Evolutionary conservation across 2,113 vertebrate species (phyloP).

Genomic region (Henicopernis longicauda): DNA sequence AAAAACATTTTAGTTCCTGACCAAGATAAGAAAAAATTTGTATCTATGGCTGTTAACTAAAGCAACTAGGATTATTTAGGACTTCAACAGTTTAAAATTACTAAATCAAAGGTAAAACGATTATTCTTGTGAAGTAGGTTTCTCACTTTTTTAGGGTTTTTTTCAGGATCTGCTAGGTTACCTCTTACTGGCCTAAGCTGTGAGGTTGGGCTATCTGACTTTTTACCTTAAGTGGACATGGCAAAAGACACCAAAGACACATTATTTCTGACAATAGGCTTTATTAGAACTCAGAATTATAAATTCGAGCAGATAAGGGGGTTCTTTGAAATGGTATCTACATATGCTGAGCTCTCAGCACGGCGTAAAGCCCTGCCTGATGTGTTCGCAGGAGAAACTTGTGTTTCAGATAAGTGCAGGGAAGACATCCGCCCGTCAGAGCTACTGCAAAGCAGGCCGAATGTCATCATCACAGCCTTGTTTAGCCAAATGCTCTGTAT

Average conservation of each 20-base stretch:
- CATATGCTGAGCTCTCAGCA: not conserved
- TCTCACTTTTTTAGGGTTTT: too few species aligned
- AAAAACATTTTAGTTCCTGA: not conserved
- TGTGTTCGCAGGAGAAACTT: not conserved
- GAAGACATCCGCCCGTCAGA: not conserved
- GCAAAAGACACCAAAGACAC: not conserved
- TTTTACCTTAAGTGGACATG: not conserved
- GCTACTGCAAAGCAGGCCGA: not conserved
- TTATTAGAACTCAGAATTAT: slow-evolving; percentile 11
- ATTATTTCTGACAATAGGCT: not conserved
- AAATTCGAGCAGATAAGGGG: not conserved
- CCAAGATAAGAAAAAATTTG: not conserved
- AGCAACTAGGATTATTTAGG: not conserved
- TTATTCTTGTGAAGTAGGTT: not conserved
- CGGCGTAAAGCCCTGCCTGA: not conserved
- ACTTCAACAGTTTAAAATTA: not conserved
- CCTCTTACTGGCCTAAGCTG: not conserved
- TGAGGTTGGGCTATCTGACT: not conserved
- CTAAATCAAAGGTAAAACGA: not conserved
- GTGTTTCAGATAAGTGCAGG: not conserved
- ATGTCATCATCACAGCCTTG: not conserved
- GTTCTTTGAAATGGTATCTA: not conserved
- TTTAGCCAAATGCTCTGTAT: not conserved
- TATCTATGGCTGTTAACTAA: not conserved
- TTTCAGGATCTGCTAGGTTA: too few species aligned